A percentile compares a stretch with the other conserved stretches of the same genome.
Evolutionary conservation across 2,888 invertebrate species (phyloP).

Genomic region (Lymantria dispar): DNA sequence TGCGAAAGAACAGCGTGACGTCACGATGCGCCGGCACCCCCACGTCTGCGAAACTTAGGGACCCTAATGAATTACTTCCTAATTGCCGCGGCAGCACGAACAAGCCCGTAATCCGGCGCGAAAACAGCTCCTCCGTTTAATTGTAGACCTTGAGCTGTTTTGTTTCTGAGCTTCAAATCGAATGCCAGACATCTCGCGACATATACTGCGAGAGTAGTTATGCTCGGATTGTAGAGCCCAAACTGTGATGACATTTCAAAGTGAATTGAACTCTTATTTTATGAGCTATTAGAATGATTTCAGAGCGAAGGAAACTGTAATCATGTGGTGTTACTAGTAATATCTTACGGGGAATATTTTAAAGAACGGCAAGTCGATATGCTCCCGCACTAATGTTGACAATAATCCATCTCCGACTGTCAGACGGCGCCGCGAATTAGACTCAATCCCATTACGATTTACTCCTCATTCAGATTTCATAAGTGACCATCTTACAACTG

Average conservation of each 20-base stretch:
- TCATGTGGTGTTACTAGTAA: constrained; percentile 17
- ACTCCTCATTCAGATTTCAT: constrained; percentile 52
- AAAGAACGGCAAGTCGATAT: constrained; percentile 71
- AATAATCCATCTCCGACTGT: constrained; percentile 77
- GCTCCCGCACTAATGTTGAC: constrained; percentile 79
- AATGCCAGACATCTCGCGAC: constrained; percentile 63
- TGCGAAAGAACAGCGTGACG: constrained; percentile 64
- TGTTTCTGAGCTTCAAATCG: constrained; percentile 70
- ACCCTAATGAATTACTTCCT: constrained; percentile 82
- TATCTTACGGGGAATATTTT: constrained; percentile 30
- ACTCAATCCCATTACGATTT: constrained; percentile 79
- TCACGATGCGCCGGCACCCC: constrained; percentile 74
- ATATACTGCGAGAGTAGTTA: constrained; percentile 55
- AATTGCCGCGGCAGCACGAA: constrained; percentile 79
- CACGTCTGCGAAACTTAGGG: constrained; percentile 82
- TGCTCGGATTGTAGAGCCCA: constrained; percentile 47
- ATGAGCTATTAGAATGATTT: constrained; percentile 38
- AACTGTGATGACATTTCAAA: constrained; percentile 34
- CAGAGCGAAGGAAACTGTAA: constrained; percentile 25
- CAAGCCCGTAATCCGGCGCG: constrained; percentile 74
- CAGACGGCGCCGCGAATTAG: constrained; percentile 75
- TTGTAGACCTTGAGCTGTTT: constrained; percentile 72
- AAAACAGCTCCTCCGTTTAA: constrained; percentile 61
- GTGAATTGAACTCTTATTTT: constrained; percentile 54
- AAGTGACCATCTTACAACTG: constrained; percentile 56